Base-by-base conservation (phyloP, 2,888 invertebrate genomes). In the Drosophila merina region DNA sequence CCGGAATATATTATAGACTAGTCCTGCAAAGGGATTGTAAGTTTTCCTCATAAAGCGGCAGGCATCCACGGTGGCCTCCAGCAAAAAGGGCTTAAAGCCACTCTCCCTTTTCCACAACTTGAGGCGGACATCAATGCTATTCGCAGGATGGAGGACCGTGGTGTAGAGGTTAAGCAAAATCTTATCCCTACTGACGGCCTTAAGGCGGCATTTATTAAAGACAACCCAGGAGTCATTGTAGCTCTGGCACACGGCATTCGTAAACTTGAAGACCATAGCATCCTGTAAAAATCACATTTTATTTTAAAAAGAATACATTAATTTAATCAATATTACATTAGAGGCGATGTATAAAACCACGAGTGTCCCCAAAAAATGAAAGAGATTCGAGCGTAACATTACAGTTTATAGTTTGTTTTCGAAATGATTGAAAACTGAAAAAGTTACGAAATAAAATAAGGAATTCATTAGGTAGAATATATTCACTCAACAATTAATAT, bases 161-260 rank as follows among this genome's bases (percentile, higher is more conserved):
- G 45, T 36, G 12, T 50, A 40, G 5, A 71, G 1, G 25, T 64
- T 71, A 0, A 72, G 36, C 6, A 51, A 25, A 4, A 55, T 42
- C 9, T 40, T 57, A n/a, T 73, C 44, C 0, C 72, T 66, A 10
- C 55, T 54, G n/a, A 55, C 14, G 1, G 59, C 71, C 30, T 44
- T 52, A 0, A 73, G 30, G 0, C 64, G 57, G 12, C 58, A 73
- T 1, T 59, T 7, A 6, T 67, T n/a, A 9, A 70, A 54, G 1
- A 38, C 38, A 1, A 70, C 54, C 67, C 67, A 70, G 14, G 70
- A 59, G 5, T 52, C 12, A 28, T 70, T 70, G 12, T 47, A 52
- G 20, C 47, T 59, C 25, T 70, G 30, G 5, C 66, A 70, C 1
- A 44, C 25, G 2, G 48, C 40, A 38, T 71, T 71, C 4, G 54